Evolutionary conservation across 2,113 vertebrate genomes (phyloP).

Genomic region (Dicrurus megarhynchus): DNA sequence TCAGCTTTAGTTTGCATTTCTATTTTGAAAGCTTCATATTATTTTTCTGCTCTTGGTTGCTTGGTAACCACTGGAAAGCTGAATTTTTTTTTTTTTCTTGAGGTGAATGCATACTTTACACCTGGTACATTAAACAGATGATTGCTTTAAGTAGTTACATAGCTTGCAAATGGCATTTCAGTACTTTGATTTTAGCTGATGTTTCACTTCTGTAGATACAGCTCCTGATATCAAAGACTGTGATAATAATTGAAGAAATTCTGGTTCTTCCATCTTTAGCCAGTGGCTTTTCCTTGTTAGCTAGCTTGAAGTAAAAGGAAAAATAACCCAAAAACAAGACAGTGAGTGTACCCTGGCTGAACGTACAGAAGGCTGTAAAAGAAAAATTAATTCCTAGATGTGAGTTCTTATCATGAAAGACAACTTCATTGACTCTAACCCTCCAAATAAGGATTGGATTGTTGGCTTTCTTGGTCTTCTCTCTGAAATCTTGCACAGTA

Average conservation of each 20-base stretch:
- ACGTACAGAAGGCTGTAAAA: not conserved
- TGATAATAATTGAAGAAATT: not conserved
- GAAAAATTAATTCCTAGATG: not conserved
- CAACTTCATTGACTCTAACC: not conserved
- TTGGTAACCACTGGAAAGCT: slow-evolving; percentile 25
- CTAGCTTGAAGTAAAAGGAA: not conserved
- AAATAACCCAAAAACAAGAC: not conserved
- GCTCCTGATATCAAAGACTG: not conserved
- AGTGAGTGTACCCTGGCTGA: not conserved
- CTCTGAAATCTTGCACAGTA: not conserved
- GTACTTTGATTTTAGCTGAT: not conserved
- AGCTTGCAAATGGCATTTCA: not conserved
- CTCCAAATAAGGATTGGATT: not conserved
- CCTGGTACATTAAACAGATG: not conserved
- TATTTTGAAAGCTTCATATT: slow-evolving; percentile 35
- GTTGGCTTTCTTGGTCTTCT: not conserved
- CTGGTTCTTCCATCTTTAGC: not conserved
- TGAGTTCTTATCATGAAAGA: not conserved
- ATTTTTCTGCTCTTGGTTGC: slow-evolving; percentile 50
- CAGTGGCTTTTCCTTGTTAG: not conserved
- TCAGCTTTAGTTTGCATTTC: slow-evolving; percentile 35
- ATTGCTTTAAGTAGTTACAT: not conserved
- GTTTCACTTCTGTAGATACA: not conserved
- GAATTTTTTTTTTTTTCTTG: not conserved
- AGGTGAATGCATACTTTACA: slow-evolving; percentile 10